phyloP scores from a whole-genome alignment of 2,797 vertebrate genomes.

The Trachurus trachurus region DNA sequence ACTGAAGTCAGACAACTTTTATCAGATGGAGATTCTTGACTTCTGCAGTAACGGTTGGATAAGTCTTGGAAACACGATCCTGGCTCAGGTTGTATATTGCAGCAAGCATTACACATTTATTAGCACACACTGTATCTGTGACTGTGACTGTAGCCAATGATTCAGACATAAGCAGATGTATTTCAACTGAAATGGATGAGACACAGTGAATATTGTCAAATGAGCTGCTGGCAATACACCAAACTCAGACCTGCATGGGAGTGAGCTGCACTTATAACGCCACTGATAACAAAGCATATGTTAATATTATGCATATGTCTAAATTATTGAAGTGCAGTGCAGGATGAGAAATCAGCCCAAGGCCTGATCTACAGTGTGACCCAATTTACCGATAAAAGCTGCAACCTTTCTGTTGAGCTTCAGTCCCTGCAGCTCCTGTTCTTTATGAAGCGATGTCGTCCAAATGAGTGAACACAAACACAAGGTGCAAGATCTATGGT shows the following conservation, averaged over 20 bases:
- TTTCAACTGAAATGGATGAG: not conserved
- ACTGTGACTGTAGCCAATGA: not conserved
- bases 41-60: not conserved
- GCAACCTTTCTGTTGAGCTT: slow-evolving; percentile 45
- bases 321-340: slow-evolving; percentile 50
- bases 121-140: not conserved
- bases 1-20: not conserved
- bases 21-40: not conserved
- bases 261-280: not conserved
- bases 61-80: not conserved
- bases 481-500: not conserved
- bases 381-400: slow-evolving; percentile 62
- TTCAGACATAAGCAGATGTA: slow-evolving; percentile 1
- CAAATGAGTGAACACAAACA: slow-evolving; percentile 48
- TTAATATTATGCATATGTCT: slow-evolving; percentile 22
- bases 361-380: slow-evolving; percentile 57
- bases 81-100: not conserved
- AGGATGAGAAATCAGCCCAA: slow-evolving; percentile 26
- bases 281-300: not conserved
- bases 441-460: slow-evolving; percentile 39
- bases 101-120: not conserved
- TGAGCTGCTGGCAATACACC: not conserved
- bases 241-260: not conserved
- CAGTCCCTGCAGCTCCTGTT: slow-evolving; percentile 49
- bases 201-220: not conserved